These are phyloP conservation scores for Yponomeuta sedellus DNA, from an alignment of 2,888 invertebrate genomes.

Conservation along the genomic window DNA sequence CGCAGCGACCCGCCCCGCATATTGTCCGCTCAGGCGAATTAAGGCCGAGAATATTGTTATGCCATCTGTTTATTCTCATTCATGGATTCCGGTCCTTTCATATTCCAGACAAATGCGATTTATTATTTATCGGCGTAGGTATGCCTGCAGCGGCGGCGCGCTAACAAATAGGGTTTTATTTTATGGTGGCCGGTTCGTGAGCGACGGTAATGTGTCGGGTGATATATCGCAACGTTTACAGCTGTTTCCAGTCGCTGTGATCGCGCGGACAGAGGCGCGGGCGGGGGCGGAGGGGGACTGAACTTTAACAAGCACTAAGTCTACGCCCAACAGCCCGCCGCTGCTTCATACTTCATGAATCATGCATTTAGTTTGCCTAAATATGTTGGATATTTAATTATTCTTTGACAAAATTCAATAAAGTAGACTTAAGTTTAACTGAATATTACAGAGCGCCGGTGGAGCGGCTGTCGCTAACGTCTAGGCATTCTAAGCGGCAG, in stretches of 20 bases:
- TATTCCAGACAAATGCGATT: conserved; percentile 34
- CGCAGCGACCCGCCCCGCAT: conserved; percentile 6
- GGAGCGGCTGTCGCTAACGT: background rate
- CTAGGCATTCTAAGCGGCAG: background rate
- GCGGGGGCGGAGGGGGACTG: background rate
- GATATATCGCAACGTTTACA: conserved; percentile 8
- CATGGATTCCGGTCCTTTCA: conserved; percentile 24
- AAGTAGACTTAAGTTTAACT: background rate
- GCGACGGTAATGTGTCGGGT: conserved; percentile 3
- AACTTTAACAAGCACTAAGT: background rate
- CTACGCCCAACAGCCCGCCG: background rate
- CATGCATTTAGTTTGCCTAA: background rate
- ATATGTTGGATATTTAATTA: background rate
- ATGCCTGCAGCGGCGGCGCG: conserved; percentile 22
- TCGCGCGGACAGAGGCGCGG: background rate
- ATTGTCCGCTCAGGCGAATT: conserved; percentile 23
- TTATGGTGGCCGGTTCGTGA: background rate
- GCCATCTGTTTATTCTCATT: conserved; percentile 43
- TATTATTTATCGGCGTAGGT: conserved; percentile 35
- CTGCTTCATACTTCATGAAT: background rate
- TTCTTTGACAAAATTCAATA: background rate
- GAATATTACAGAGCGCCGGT: background rate
- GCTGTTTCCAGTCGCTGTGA: conserved; percentile 1
- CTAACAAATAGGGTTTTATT: conserved; percentile 11
- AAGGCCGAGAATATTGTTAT: conserved; percentile 36